Base-by-base conservation (phyloP, 2,888 invertebrate species). In the Synergus gifuensis region DNA sequence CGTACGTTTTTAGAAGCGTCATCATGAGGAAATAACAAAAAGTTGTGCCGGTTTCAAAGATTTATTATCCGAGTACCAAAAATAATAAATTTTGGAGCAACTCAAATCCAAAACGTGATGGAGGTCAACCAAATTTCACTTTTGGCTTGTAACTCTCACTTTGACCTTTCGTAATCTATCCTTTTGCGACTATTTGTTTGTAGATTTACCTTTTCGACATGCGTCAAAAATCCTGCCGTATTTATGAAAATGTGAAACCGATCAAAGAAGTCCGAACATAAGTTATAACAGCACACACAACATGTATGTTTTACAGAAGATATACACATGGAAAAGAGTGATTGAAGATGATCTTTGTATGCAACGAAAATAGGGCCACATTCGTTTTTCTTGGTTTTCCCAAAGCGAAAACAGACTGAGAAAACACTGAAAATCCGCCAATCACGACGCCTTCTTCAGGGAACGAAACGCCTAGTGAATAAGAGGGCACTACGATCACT, bases 181-280 rank as follows among this genome's bases (percentile, higher is more conserved):
- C 12, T 46, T 22, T 67, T 44, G 67, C 22, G 12, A 14, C 49
- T 46, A 28, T 28, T 67, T 69, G 40, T 36, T 73, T 73, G 54
- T 5, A 49, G n/a, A 36, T n/a, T 67, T 73, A 49, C 28, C 54
- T 36, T 54, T 64, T 73, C 36, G 28, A 54, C n/a, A 36, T 36
- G 54, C 73, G 16, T 73, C 22, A 54, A 73, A 54, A 36, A 46
- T 67, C 14, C 22, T n/a, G 16, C 11, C 36, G 9, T 54, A 36
- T 54, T 54, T 73, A 54, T 16, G 36, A 54, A 73, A 73, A 73
- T 73, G 22, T 73, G 36, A 28, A 54, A n/a, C 54, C 46, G 44
- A 22, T 44, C 22, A 28, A 49, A 16, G 46, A 49, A 49, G 49
- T 69, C 8, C 14, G 7, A 69, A 49, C 49, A 22, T 16, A 16